Conservation (phyloP, 2,797 vertebrate species). For the Phaenicophaeus curvirostris region DNA sequence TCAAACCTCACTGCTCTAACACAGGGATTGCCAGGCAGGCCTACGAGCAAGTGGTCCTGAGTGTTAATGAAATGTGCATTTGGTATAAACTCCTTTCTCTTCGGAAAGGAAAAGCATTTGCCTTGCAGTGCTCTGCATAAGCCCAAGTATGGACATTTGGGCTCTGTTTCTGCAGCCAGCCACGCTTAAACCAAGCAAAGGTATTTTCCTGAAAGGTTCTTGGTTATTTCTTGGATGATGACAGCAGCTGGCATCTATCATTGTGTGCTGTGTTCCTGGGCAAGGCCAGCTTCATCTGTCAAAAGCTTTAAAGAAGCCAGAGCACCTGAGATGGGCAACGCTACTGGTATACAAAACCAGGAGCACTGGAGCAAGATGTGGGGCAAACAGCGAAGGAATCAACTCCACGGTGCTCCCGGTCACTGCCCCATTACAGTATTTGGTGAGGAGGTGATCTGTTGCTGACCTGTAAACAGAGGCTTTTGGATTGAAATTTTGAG, state of each 20-base stretch:
- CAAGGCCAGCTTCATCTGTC: background rate
- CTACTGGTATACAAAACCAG: background rate
- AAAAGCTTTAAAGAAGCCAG: background rate
- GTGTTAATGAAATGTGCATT: background rate
- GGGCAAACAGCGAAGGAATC: background rate
- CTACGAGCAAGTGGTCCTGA: background rate
- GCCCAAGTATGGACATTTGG: background rate
- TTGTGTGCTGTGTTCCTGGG: background rate
- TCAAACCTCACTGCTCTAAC: background rate
- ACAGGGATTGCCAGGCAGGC: background rate
- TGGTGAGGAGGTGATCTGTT: background rate
- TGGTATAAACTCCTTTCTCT: background rate
- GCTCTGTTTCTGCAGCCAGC: background rate
- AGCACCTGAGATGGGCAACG: background rate
- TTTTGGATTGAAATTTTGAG: background rate
- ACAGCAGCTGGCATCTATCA: background rate
- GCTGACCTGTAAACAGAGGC: background rate
- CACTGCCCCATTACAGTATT: background rate
- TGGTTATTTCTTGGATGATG: background rate
- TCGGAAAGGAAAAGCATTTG: background rate
- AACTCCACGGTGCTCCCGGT: background rate
- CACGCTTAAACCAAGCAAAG: background rate
- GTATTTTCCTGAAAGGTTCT: background rate
- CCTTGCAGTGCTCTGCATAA: background rate
- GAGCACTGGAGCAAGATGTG: background rate